phyloP scores from a whole-genome alignment of 2,113 vertebrate species.

The Centrocercus urophasianus region DNA sequence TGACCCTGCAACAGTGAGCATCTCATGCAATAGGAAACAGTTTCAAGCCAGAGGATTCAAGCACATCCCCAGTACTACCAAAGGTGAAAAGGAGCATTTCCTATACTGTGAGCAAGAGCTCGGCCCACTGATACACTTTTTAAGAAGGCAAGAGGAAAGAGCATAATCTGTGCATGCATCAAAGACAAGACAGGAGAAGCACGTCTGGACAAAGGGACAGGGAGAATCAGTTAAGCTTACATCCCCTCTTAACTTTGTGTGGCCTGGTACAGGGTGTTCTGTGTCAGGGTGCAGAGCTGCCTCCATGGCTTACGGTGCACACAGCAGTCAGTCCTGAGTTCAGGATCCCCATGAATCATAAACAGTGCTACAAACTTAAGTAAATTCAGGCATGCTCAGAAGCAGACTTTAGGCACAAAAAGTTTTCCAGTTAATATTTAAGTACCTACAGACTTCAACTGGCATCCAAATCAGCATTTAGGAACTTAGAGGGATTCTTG shows the following conservation, averaged over 20 bases:
- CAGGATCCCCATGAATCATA: slow-evolving; percentile 38
- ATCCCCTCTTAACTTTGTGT: neutral
- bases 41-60: neutral
- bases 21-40: neutral
- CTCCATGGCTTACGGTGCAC: neutral
- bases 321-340: neutral
- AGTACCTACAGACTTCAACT: slow-evolving; percentile 11
- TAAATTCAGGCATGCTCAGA: slow-evolving; percentile 12
- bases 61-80: neutral
- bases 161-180: neutral
- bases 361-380: slow-evolving; percentile 5
- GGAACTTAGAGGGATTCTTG: neutral
- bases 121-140: neutral
- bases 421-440: neutral
- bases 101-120: neutral
- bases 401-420: slow-evolving; percentile 23
- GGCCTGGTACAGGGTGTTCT: neutral
- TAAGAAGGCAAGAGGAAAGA: neutral
- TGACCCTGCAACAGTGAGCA: neutral
- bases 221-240: neutral
- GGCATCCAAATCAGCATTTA: slow-evolving; percentile 13
- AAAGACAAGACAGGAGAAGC: neutral
- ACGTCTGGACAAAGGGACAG: neutral
- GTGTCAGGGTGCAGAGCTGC: neutral
- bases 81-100: neutral